Conservation (phyloP, 2,113 vertebrate species). For the Pristiophorus japonicus region DNA sequence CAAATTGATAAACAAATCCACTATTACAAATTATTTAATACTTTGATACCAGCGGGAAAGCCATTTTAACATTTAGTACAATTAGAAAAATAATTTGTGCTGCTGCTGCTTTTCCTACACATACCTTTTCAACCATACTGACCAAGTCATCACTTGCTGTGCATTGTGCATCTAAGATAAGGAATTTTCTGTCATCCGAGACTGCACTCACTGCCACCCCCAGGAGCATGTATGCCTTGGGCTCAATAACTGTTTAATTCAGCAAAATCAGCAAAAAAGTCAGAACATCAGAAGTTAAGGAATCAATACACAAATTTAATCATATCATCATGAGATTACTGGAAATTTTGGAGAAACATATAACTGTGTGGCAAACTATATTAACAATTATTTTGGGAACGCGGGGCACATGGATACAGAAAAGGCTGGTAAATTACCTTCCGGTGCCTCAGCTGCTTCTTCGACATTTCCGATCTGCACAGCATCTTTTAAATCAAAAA, state of each 20-base stretch:
- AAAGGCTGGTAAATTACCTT: conserved; percentile 41
- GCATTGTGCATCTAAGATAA: conserved; percentile 91
- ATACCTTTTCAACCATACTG: conserved; percentile 83
- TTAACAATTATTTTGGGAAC: conserved; percentile 78
- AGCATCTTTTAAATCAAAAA: conserved; percentile 37
- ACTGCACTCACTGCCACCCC: conserved; percentile 86
- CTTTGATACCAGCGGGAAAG: neutral
- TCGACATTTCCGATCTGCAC: no score
- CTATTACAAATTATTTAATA: neutral
- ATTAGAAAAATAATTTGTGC: no score
- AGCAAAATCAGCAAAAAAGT: neutral
- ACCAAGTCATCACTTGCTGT: conserved; percentile 86
- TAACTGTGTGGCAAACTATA: conserved; percentile 74
- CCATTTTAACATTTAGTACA: neutral
- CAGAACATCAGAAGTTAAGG: neutral
- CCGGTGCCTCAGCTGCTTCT: neutral
- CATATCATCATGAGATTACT: conserved; percentile 49
- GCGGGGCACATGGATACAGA: conserved; percentile 56
- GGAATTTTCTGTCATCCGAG: conserved; percentile 78
- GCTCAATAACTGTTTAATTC: conserved; percentile 70
- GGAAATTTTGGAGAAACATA: conserved; percentile 83
- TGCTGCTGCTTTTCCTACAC: neutral
- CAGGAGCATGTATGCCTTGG: conserved; percentile 87
- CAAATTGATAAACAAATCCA: neutral
- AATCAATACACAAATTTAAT: neutral